These are phyloP conservation scores for Bostrychus sinensis DNA, from an alignment of 2,113 vertebrate species.

Conservation along the genomic window DNA sequence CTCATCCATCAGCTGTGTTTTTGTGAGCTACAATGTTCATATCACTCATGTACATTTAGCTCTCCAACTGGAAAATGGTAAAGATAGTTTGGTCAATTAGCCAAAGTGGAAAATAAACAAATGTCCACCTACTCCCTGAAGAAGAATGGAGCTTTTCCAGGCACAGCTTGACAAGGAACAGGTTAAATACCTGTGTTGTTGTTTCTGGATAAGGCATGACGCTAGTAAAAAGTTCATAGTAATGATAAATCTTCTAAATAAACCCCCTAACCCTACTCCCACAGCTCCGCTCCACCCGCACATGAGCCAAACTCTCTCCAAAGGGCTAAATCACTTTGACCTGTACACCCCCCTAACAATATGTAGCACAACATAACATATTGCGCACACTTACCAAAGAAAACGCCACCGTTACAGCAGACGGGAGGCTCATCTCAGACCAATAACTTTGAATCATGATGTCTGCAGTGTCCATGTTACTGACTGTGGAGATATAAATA, in stretches of 20 bases:
- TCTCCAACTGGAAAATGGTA: conserved; percentile 63
- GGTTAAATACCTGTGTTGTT: conserved; percentile 84
- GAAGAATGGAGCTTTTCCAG: conserved; percentile 75
- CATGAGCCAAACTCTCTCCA: conserved; percentile 59
- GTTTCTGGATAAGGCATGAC: conserved; percentile 79
- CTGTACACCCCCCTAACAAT: conserved; percentile 60
- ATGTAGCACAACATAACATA: conserved; percentile 65
- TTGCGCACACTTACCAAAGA: conserved; percentile 60
- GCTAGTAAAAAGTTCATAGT: conserved; percentile 78
- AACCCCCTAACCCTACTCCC: conserved; percentile 43
- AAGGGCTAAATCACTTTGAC: conserved; percentile 77
- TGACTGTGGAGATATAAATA: conserved; percentile 37
- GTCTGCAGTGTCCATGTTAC: conserved; percentile 55
- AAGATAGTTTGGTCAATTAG: conserved; percentile 80
- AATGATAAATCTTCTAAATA: conserved; percentile 76
- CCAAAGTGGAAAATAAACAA: conserved; percentile 81
- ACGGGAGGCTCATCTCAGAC: conserved; percentile 49
- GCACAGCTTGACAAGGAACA: conserved; percentile 76
- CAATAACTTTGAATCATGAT: conserved; percentile 66
- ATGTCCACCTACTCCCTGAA: conserved; percentile 71
- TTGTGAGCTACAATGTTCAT: conserved; percentile 39
- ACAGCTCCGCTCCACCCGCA: conserved; percentile 43
- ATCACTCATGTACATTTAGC: conserved; percentile 33
- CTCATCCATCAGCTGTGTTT: conserved; percentile 70
- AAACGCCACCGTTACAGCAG: conserved; percentile 65